Conservation (phyloP, 2,113 vertebrate species). For the Catharus fuscescens region DNA sequence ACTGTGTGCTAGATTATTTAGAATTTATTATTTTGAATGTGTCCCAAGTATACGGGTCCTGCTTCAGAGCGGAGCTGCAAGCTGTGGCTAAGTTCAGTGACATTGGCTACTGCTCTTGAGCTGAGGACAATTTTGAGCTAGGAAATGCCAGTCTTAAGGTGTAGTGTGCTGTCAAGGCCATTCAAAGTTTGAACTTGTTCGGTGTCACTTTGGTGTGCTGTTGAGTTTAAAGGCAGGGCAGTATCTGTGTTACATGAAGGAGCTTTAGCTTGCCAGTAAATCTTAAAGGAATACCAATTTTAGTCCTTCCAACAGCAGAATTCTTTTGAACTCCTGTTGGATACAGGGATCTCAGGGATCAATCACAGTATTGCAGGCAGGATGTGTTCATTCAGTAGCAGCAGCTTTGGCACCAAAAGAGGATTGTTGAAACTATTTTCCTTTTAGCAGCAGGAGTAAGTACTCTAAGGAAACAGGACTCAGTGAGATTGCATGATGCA, state of each 20-base stretch:
- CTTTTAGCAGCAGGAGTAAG: slow-evolving; percentile 78
- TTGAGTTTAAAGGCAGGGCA: slow-evolving; percentile 37
- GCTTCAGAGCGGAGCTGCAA: not conserved
- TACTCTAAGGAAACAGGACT: slow-evolving; percentile 74
- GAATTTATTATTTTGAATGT: slow-evolving; percentile 17
- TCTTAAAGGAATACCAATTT: slow-evolving; percentile 74
- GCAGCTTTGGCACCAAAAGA: slow-evolving; percentile 74
- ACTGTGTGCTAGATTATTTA: not conserved
- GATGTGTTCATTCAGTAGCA: slow-evolving; percentile 74
- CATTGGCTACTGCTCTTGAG: not conserved
- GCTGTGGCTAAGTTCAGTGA: not conserved
- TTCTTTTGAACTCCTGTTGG: slow-evolving; percentile 73
- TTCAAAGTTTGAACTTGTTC: slow-evolving; percentile 58
- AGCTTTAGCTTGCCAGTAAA: slow-evolving; percentile 58
- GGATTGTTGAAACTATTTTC: slow-evolving; percentile 77
- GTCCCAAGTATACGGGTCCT: not conserved
- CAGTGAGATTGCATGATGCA: slow-evolving; percentile 63
- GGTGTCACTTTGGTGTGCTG: not conserved
- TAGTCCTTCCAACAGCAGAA: slow-evolving; percentile 60
- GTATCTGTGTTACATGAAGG: slow-evolving; percentile 38
- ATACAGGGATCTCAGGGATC: slow-evolving; percentile 72
- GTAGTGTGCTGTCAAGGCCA: slow-evolving; percentile 25
- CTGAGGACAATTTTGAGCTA: not conserved
- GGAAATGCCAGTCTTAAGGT: not conserved
- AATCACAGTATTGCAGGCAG: slow-evolving; percentile 71